These are phyloP conservation scores for Digitonthophagus gazella DNA, from an alignment of 2,888 invertebrate genomes.

Conservation along the genomic window DNA sequence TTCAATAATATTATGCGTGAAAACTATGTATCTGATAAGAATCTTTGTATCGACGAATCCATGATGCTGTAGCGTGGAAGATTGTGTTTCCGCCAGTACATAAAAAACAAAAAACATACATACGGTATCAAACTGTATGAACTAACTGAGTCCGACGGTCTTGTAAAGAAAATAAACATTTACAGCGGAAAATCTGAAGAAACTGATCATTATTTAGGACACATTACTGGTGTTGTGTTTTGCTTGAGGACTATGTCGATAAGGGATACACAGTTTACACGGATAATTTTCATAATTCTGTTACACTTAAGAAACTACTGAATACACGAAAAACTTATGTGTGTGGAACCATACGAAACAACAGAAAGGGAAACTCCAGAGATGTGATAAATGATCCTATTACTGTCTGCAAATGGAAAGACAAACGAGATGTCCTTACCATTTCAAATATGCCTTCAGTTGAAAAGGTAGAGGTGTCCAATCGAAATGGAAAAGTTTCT, in stretches of 20 bases:
- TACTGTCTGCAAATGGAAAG: conserved; percentile 33
- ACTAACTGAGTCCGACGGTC: conserved; percentile 33
- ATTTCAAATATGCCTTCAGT: conserved; percentile 35
- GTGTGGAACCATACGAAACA: conserved; percentile 8
- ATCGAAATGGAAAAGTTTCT: conserved; percentile 34
- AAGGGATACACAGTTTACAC: conserved; percentile 35
- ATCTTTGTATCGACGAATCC: conserved; percentile 35
- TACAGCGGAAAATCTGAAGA: conserved; percentile 33
- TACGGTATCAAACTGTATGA: conserved; percentile 39
- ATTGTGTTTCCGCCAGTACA: conserved; percentile 34
- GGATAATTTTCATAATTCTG: conserved; percentile 35
- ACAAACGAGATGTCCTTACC: conserved; percentile 32
- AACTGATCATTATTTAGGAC: conserved; percentile 32
- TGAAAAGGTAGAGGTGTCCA: conserved; percentile 33
- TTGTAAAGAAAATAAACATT: conserved; percentile 33
- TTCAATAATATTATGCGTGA: conserved; percentile 27
- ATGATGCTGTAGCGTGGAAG: conserved; percentile 36
- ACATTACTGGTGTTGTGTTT: conserved; percentile 35
- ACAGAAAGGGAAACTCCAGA: conserved; percentile 6
- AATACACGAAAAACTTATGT: conserved; percentile 17
- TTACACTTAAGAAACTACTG: conserved; percentile 4
- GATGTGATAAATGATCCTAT: conserved; percentile 26
- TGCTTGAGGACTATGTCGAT: conserved; percentile 35
- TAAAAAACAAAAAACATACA: conserved; percentile 37
- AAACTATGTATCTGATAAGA: conserved; percentile 31